Percentiles rank a stretch among this genome's conserved stretches.
These are phyloP conservation scores for Erinaceus europaeus DNA, from an alignment of 2,113 vertebrate species.

Conservation along the genomic window DNA sequence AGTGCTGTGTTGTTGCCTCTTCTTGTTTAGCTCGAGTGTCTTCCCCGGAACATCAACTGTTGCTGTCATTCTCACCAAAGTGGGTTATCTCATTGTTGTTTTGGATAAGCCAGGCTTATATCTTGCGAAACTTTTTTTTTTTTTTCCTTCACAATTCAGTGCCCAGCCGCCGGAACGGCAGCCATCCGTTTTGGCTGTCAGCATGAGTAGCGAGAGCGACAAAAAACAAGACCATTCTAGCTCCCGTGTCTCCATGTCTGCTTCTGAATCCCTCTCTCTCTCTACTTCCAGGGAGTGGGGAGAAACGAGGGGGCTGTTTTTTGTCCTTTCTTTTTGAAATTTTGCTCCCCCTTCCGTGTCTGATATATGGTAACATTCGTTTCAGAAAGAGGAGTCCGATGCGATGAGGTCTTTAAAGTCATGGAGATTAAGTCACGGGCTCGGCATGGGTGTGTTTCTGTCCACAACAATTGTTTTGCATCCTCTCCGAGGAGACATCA, in stretches of 20 bases:
- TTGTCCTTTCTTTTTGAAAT: background rate
- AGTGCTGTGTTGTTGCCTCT: no score
- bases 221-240: background rate
- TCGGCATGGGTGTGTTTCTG: no score
- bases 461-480: background rate
- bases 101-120: slow-evolving; percentile 27
- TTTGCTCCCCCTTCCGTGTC: no score
- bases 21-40: slow-evolving; percentile 56
- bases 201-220: background rate
- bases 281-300: background rate
- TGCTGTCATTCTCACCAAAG: slow-evolving; percentile 65
- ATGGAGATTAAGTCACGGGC: no score
- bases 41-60: slow-evolving; percentile 61
- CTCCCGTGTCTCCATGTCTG: background rate
- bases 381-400: background rate
- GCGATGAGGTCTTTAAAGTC: background rate
- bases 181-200: background rate
- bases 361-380: background rate
- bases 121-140: slow-evolving; percentile 55
- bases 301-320: background rate
- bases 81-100: slow-evolving; percentile 44
- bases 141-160: slow-evolving; percentile 44
- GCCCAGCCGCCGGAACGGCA: background rate
- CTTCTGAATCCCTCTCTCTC: no score
- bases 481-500: background rate